A percentile compares a stretch with the other conserved stretches of the same genome.
Evolutionary conservation across 2,797 vertebrate genomes (phyloP).

Genomic region (Phrynocephalus vlangalii): DNA sequence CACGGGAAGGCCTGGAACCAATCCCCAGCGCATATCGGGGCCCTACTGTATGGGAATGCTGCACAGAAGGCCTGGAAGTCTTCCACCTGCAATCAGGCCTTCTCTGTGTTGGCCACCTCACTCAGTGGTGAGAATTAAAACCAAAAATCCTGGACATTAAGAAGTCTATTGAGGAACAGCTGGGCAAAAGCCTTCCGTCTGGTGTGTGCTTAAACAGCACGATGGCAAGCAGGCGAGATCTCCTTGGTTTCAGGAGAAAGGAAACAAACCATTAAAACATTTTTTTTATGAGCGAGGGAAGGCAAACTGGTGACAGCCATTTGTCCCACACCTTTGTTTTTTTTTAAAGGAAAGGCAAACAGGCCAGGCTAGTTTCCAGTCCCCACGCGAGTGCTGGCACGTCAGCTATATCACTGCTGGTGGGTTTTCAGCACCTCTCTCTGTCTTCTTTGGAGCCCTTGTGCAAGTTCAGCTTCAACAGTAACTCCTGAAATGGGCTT

Average conservation of each 20-base stretch:
- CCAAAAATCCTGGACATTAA: slow-evolving; percentile 32
- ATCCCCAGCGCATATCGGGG: too few species aligned
- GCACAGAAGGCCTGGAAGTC: too few species aligned
- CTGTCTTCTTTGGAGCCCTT: neutral
- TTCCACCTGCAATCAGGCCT: too few species aligned
- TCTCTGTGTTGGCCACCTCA: too few species aligned
- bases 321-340: slow-evolving; percentile 3
- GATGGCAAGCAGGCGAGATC: slow-evolving; percentile 5
- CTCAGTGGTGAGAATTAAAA: slow-evolving; percentile 25
- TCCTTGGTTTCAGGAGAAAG: slow-evolving; percentile 17
- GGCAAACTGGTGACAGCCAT: slow-evolving; percentile 28
- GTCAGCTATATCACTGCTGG: neutral
- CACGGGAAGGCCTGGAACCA: too few species aligned
- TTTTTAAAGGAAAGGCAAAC: neutral
- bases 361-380: slow-evolving; percentile 5
- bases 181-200: slow-evolving; percentile 5
- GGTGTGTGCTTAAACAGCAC: neutral
- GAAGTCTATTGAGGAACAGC: slow-evolving; percentile 20
- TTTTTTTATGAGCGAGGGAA: slow-evolving; percentile 8
- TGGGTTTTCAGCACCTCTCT: neutral
- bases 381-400: neutral
- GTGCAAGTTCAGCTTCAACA: slow-evolving; percentile 12
- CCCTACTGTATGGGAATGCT: too few species aligned
- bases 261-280: slow-evolving; percentile 45
- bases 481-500: neutral